These are phyloP conservation scores for Synanceia verrucosa DNA, from an alignment of 2,797 vertebrate genomes.

Conservation along the genomic window DNA sequence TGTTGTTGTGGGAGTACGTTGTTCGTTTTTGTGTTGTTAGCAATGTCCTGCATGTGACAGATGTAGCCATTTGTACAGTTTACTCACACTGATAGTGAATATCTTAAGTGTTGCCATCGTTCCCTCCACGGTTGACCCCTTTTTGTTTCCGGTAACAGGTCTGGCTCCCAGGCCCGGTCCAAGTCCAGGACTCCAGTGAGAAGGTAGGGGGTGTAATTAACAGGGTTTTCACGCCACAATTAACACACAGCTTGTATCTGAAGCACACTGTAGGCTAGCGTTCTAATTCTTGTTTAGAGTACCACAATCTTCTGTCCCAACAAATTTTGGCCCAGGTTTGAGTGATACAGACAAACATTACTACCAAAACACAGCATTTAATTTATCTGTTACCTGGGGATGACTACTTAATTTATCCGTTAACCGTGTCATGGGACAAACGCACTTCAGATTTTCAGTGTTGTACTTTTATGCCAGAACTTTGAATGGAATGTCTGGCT, in stretches of 20 bases:
- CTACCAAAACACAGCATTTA: no score
- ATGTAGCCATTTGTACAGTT: not conserved
- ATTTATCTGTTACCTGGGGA: no score
- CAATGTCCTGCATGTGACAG: not conserved
- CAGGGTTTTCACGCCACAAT: not conserved
- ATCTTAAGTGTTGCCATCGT: not conserved
- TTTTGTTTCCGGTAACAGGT: constrained; percentile 62
- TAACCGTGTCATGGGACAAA: no score
- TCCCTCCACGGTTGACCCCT: not conserved
- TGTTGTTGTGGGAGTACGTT: no score
- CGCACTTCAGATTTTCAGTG: not conserved
- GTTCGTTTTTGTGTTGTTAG: not conserved
- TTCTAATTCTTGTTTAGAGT: no score
- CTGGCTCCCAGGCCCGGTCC: constrained; percentile 81
- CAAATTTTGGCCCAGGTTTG: no score
- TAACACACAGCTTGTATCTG: not conserved
- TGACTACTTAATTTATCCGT: no score
- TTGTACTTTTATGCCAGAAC: not conserved
- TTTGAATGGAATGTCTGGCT: not conserved
- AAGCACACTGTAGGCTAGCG: not conserved
- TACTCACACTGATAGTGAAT: not conserved
- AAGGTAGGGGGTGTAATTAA: constrained; percentile 63
- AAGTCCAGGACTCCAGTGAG: constrained; percentile 84
- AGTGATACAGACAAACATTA: no score
- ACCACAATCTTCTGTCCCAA: not conserved